Conservation (phyloP, 2,888 invertebrate species). For the Polymixis flavicincta region DNA sequence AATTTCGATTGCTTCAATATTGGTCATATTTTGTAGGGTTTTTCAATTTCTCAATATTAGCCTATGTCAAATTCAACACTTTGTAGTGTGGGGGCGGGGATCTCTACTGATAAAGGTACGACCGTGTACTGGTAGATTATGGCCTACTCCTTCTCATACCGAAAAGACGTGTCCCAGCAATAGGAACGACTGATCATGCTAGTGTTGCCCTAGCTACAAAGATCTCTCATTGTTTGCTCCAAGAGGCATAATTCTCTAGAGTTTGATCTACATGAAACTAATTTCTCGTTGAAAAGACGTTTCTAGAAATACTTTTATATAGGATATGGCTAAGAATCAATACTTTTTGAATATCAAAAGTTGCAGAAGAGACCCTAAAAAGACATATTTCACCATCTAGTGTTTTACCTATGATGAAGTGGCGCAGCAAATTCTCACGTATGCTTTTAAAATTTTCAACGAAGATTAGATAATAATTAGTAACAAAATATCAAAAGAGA, state of each 20-base stretch:
- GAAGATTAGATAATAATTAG: not conserved
- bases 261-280: not conserved
- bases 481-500: not conserved
- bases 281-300: not conserved
- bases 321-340: too few relatives aligned
- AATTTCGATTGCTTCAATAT: slow-evolving; percentile 8
- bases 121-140: not conserved
- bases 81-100: not conserved
- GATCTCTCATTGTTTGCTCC: not conserved
- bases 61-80: not conserved
- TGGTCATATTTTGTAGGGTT: not conserved
- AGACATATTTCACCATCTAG: not conserved
- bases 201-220: not conserved
- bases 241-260: not conserved
- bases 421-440: not conserved
- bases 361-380: not conserved
- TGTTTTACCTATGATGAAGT: slow-evolving; percentile 1
- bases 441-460: not conserved
- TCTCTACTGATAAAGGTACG: not conserved
- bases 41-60: not conserved
- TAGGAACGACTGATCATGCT: not conserved
- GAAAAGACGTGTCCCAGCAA: too few relatives aligned
- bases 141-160: not conserved
- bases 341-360: not conserved
- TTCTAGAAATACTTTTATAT: not conserved